Evolutionary conservation across 2,888 invertebrate genomes (phyloP).

Genomic region (Scaeva pyrastri): DNA sequence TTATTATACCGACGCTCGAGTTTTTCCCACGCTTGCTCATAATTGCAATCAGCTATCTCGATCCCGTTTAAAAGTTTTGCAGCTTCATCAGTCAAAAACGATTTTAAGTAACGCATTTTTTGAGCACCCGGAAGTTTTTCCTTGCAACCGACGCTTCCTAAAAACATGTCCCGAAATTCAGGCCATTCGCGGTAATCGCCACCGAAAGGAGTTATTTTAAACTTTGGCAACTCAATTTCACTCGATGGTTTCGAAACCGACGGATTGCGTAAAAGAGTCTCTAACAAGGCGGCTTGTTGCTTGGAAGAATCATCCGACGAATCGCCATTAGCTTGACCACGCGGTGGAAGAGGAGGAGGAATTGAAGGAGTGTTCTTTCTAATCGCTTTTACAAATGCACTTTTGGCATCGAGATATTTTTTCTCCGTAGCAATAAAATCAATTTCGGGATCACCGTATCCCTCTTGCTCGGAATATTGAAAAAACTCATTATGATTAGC

Average conservation of each 20-base stretch:
- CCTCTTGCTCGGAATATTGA: not conserved
- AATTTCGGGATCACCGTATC: slow-evolving; percentile 16
- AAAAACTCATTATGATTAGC: not conserved
- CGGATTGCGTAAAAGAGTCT: not conserved
- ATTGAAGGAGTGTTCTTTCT: not conserved
- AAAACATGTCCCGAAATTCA: not conserved
- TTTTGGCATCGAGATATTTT: slow-evolving; percentile 20
- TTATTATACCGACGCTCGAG: slow-evolving; percentile 2
- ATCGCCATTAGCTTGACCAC: not conserved
- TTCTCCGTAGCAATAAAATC: slow-evolving; percentile 11
- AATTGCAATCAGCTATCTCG: slow-evolving; percentile 12
- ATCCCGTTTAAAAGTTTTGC: slow-evolving; percentile 11
- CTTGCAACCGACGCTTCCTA: not conserved
- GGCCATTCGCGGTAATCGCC: not conserved
- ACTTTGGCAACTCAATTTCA: too few relatives aligned
- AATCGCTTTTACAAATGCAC: slow-evolving; percentile 12
- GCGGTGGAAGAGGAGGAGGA: slow-evolving; percentile 3
- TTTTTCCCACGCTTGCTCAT: slow-evolving; percentile 32
- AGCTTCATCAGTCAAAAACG: slow-evolving; percentile 2
- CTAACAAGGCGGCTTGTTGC: slow-evolving; percentile 15
- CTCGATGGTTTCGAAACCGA: too few relatives aligned
- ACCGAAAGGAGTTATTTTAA: not conserved
- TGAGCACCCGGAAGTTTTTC: not conserved
- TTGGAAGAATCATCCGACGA: not conserved
- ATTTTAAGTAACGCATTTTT: slow-evolving; percentile 10